Evolutionary conservation across 2,797 vertebrate species (phyloP), one percentile per base, ranked within the genome.

Genomic region (Sebastes miniatus): DNA sequence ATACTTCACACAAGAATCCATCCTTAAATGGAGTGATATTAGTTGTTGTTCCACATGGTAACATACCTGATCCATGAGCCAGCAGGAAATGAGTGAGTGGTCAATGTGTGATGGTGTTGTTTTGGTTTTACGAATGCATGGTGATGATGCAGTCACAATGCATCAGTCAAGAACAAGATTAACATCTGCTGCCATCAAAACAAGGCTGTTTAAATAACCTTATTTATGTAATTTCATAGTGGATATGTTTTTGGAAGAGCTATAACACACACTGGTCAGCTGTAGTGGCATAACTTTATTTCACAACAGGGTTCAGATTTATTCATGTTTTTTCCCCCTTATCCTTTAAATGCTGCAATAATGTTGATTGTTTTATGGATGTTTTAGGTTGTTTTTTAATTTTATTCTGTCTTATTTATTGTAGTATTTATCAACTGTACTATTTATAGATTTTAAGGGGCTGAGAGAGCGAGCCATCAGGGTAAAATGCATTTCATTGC

Each of bases 261-360:
- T 24, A 13, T 39, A 12, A 50, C 13, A 3, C 8, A 29, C 9
- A 22, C 57, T 43, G 59, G 3, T 73, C 10, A 67, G 64, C 54
- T 73, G 67, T 3, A 61, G 79, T 76, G 81, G 79, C 69, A 36
- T 79, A 89, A 91, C 87, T 92, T 91, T 85, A 61, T 69, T 61
- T 29, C 18, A 20, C 32, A 39, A 27, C 10, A 36, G 32, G 10
- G 5, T 61, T 39, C 76, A 32, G 11, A 32, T 81, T 39, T 36
- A 34, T 57, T 24, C 8, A 20, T 27, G 12, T 62, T 39, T 34
- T n/a, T 29, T 9, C 22, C 18, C 13, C 39, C 1, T 16, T 10
- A 56, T 77, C 12, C 13, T 75, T 69, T 39, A 13, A 32, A 57
- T 39, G 12, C 62, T 36, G 16, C 50, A 56, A 1, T 22, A 25